Percentiles rank a stretch among this genome's conserved stretches.
phyloP scores from a whole-genome alignment of 2,888 invertebrate species.

The Eustalomyia histrio region DNA sequence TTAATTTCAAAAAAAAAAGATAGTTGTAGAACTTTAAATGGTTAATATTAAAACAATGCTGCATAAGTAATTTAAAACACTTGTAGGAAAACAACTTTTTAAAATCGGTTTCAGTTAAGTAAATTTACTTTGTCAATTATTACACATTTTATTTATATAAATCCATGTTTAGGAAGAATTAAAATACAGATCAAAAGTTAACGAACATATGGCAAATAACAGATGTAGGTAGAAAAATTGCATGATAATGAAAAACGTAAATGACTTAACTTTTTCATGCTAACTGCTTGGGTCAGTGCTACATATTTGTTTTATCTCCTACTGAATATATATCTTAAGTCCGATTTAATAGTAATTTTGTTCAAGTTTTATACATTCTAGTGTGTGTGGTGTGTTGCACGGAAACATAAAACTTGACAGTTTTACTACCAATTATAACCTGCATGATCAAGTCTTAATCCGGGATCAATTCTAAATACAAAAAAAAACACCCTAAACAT shows the following conservation, averaged over 20 bases:
- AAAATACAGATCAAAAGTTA: conserved; percentile 15
- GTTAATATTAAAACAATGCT: neutral
- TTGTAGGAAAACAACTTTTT: conserved; percentile 39
- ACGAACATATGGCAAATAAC: neutral
- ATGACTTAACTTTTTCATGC: neutral
- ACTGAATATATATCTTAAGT: neutral
- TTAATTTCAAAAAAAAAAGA: neutral
- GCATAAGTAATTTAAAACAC: neutral
- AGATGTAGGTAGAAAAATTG: conserved; percentile 16
- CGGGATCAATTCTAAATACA: conserved; percentile 27
- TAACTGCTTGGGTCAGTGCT: neutral
- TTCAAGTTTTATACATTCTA: neutral
- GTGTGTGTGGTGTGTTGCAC: neutral
- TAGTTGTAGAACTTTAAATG: neutral
- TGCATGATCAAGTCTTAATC: conserved; percentile 18
- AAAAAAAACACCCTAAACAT: neutral
- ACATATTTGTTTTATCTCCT: neutral
- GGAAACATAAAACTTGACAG: conserved; percentile 44
- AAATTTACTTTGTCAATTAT: conserved; percentile 28
- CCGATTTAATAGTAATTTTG: neutral
- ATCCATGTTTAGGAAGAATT: conserved; percentile 23
- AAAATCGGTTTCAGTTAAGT: conserved; percentile 1
- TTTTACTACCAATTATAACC: conserved; percentile 9
- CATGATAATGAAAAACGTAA: neutral
- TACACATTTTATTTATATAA: conserved; percentile 16